Percentiles rank a stretch among this genome's conserved stretches.
phyloP scores from a whole-genome alignment of 2,113 vertebrate genomes.

The Monarcha castaneiventris region DNA sequence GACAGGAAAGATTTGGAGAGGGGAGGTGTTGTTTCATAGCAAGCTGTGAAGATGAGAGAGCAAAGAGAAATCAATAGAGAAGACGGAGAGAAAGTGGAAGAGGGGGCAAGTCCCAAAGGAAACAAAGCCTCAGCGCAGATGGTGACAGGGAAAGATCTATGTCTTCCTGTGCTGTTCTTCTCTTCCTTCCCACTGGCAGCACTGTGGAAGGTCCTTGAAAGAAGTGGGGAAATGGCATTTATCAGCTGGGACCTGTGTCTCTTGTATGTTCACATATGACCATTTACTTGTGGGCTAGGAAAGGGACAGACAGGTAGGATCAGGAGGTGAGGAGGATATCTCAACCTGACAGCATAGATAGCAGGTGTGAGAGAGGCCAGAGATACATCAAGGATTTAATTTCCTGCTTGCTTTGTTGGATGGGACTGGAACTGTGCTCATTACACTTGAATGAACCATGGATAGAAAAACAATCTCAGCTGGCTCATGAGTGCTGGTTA shows the following conservation, averaged over 20 bases:
- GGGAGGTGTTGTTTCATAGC: background rate
- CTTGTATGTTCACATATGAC: background rate
- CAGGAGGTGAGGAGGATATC: background rate
- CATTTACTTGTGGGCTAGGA: background rate
- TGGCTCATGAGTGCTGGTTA: background rate
- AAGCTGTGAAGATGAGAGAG: background rate
- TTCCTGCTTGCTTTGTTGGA: background rate
- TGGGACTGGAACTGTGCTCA: background rate
- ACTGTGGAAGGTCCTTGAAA: background rate
- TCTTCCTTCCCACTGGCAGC: background rate
- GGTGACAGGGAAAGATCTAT: constrained; percentile 14
- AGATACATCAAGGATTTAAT: background rate
- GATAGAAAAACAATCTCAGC: background rate
- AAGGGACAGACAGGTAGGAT: background rate
- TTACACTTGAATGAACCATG: background rate
- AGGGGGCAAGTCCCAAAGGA: background rate
- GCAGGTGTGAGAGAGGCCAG: background rate
- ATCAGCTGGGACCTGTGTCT: background rate
- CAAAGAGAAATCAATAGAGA: background rate
- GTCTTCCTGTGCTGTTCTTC: background rate
- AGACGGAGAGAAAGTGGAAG: background rate
- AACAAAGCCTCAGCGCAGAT: background rate
- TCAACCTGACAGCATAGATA: background rate
- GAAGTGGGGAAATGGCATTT: background rate
- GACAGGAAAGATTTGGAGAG: background rate